Conservation (phyloP, 2,888 invertebrate species). For the Synanthedon vespiformis region DNA sequence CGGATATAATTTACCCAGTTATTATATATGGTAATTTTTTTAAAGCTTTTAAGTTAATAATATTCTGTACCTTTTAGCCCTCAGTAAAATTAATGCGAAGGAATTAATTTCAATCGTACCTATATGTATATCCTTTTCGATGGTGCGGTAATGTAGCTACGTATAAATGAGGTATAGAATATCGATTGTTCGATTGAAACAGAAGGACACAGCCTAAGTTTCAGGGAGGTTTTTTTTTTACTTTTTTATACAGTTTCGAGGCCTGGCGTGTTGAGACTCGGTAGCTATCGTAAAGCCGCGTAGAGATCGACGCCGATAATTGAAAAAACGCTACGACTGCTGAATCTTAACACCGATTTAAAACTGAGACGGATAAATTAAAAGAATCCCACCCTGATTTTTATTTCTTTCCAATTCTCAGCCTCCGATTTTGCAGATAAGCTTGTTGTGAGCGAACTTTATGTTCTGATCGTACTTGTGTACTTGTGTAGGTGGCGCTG, state of each 20-base stretch:
- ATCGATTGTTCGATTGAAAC: neutral
- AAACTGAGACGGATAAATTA: constrained; percentile 64
- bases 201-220: neutral
- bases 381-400: constrained; percentile 48
- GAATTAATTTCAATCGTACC: no score
- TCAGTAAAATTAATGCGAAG: no score
- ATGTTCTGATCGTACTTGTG: constrained; percentile 44
- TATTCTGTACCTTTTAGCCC: no score
- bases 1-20: no score
- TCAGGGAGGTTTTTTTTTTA: neutral
- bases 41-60: no score
- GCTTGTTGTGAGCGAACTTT: constrained; percentile 54
- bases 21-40: no score
- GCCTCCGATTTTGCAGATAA: constrained; percentile 50
- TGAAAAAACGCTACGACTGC: constrained; percentile 57
- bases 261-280: constrained; percentile 36
- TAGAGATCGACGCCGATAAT: constrained; percentile 58
- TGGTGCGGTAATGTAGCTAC: no score
- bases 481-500: constrained; percentile 42
- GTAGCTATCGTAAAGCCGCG: constrained; percentile 55
- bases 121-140: no score
- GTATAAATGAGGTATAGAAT: neutral
- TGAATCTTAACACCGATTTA: constrained; percentile 66
- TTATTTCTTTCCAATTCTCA: constrained; percentile 50
- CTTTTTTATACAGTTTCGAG: constrained; percentile 6